Base-by-base conservation (phyloP, 2,888 invertebrate genomes). In the Microctonus hyperodae region DNA sequence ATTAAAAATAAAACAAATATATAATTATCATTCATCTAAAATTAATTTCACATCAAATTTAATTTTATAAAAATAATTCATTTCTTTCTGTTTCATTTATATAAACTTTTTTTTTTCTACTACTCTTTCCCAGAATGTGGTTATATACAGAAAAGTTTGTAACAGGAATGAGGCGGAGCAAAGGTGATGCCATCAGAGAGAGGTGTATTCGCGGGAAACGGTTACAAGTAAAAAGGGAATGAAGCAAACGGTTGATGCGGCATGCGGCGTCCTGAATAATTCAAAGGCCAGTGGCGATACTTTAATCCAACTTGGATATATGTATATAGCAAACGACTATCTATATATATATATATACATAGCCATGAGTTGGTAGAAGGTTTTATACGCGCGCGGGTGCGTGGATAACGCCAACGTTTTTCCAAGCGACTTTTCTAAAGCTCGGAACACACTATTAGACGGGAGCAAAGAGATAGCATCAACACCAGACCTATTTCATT, bases 261-360 rank as follows among this genome's bases (percentile, higher is more conserved):
- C 59, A 2, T 20, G 58, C 68, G 62, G 64, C 56, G 72, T 72
- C 74, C 74, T 83, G 83, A 82, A 83, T 83, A 76, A 83, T 83
- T 83, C 83, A 83, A 76, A 75, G 78, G 76, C 75, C 74, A 74
- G 75, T 76, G 75, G 74, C 79, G 80, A 83, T 81, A 81, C 81
- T 79, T 81, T 83, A 83, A 83, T 83, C 83, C 16, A 44, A 79
- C 71, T 68, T 69, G 78, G 70, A 66, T 66, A 56, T 70, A 55
- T n/a, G n/a, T n/a, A n/a, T n/a, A n/a, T n/a, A n/a, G n/a, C n/a
- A n/a, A n/a, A n/a, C n/a, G n/a, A n/a, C n/a, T n/a, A n/a, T n/a
- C n/a, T n/a, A n/a, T n/a, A n/a, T n/a, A n/a, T n/a, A 65, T 51
- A 56, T 55, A 37, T 33, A 44, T 59, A 65, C 69, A 60, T 70